Evolutionary conservation across 2,797 vertebrate genomes (phyloP), one percentile per base, ranked within the genome.

Genomic region (Vespertilio murinus): DNA sequence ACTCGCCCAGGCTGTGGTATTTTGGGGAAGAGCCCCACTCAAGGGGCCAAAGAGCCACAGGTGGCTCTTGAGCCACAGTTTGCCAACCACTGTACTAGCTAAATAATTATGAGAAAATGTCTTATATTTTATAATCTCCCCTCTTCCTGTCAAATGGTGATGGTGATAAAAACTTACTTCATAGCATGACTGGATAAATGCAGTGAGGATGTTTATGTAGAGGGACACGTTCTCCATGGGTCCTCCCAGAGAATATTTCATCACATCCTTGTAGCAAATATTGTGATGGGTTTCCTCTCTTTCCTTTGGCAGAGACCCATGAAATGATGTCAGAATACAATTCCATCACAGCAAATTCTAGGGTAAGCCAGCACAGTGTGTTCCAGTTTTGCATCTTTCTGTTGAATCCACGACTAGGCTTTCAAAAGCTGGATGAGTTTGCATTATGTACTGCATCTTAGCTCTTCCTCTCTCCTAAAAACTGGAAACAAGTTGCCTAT

Each of bases 171-270:
- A 49, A 45, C 74, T 0, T 71, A 47, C 20, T 64, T 71, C 17
- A 38, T 22, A 49, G 49, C 11, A 25, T 78, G 17, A 7, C 2
- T 28, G 13, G 47, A n/a, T 45, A 23, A 12, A 52, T 35, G 18
- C 30, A 47, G n/a, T 84, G 30, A 88, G 17, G 17, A 87, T 85
- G 80, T 70, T 61, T 47, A 79, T 30, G 33, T 4, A 56, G 33
- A 88, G 14, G 38, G 54, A 22, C 16, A 23, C 14, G 61, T 87
- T 93, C 70, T 38, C 33, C 12, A 35, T 38, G 45, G 17, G 16
- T 80, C 23, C 2, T 83, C 13, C 23, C n/a, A 45, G 59, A 90
- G 77, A 84, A 40, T 77, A 61, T 80, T 84, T 96, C 82, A 91
- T 93, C 20, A 71, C 2, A 35, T 38, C 22, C 52, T 89, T 88